Base-by-base conservation (phyloP, 2,797 vertebrate genomes). In the Amniataba percoides region DNA sequence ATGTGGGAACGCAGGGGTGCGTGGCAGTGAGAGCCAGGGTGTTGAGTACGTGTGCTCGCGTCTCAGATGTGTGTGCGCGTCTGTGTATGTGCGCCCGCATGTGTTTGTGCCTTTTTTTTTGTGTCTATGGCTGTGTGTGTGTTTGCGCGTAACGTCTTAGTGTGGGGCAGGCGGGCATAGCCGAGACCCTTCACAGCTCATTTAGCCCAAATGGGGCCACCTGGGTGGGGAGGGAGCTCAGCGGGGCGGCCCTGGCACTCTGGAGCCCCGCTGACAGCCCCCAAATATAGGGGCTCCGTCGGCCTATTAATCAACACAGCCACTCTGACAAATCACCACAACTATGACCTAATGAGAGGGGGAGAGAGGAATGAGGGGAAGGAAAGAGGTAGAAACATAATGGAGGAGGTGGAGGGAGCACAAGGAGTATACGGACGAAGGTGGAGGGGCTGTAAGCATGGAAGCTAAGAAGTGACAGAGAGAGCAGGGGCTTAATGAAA, bases 191-290 rank as follows among this genome's bases (percentile, higher is more conserved):
- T 98, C 97, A 98, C 97, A 98, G 96, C 96, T 98, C 97, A 97
- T 98, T 99, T 98, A 98, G 96, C 93, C 96, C 96, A 96, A 97
- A 97, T 97, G 94, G 94, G 96, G 96, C 96, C 96, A 97, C 97
- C 96, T 97, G 97, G 96, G 96, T 97, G 96, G 96, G 95, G 97
- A 96, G 96, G 96, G 75, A 53, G 95, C 96, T 97, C 95, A 96
- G 95, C 88, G 74, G 95, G 95, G 90, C 92, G 93, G 93, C 95
- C 95, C 94, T 96, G 95, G 95, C 94, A 95, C 96, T 97, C 94
- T 90, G 82, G 94, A 94, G 94, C 94, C 96, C 96, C 72, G 87
- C 96, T 97, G 97, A 96, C 95, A 97, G 95, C 91, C 91, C 90
- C 94, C 93, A 93, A 95, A 95, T 96, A 96, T 92, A 97, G 92